Percentiles rank a stretch among this genome's conserved stretches.
These are phyloP conservation scores for Pentalonia nigronervosa DNA, from an alignment of 1,140 invertebrate species.

Conservation along the genomic window DNA sequence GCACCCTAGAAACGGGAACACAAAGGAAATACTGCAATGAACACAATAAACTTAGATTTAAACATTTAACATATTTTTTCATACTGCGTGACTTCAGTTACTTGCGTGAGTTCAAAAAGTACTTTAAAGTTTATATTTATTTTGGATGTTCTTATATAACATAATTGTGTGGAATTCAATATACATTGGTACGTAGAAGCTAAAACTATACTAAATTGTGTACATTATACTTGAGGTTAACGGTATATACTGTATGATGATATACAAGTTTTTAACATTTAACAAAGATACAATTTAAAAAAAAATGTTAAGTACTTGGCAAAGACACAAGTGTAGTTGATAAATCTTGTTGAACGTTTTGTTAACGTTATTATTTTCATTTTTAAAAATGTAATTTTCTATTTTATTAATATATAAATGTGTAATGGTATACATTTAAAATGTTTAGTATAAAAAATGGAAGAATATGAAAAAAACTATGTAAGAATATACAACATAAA, in stretches of 20 bases:
- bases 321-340: neutral
- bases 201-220: neutral
- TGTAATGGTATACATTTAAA: no score
- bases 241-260: neutral
- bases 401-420: neutral
- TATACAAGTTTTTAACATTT: neutral
- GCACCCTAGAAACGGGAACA: neutral
- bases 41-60: neutral
- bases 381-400: neutral
- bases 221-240: neutral
- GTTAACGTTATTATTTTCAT: neutral
- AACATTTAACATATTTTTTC: neutral
- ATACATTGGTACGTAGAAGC: neutral
- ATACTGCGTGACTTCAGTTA: neutral
- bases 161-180: neutral
- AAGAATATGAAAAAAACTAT: no score
- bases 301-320: slow-evolving; percentile 3
- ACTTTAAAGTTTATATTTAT: neutral
- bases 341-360: neutral
- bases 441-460: no score
- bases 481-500: no score
- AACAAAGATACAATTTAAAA: neutral
- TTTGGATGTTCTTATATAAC: neutral
- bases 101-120: neutral
- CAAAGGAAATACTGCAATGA: neutral